These are phyloP conservation scores for Spialia ferax DNA, from an alignment of 2,888 invertebrate genomes.

Conservation along the genomic window DNA sequence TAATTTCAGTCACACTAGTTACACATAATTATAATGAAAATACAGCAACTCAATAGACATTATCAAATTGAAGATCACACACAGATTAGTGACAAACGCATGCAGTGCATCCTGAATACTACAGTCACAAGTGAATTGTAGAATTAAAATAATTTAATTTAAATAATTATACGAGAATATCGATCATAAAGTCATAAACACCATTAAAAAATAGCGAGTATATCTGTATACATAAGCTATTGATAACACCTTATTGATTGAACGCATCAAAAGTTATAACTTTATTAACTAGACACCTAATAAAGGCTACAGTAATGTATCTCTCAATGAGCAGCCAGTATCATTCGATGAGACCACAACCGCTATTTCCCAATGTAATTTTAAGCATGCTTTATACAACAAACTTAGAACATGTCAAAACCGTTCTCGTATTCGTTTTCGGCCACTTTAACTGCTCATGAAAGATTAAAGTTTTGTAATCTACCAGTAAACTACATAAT, in stretches of 20 bases:
- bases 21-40: slow-evolving; percentile 15
- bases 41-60: slow-evolving; percentile 15
- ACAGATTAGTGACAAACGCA: slow-evolving; percentile 58
- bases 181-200: slow-evolving; percentile 46
- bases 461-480: slow-evolving; percentile 25
- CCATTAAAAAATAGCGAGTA: slow-evolving; percentile 36
- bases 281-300: slow-evolving; percentile 31
- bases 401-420: background rate
- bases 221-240: slow-evolving; percentile 45
- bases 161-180: slow-evolving; percentile 29
- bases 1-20: slow-evolving; percentile 45
- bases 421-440: background rate
- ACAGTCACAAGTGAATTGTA: slow-evolving; percentile 16
- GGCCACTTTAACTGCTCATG: slow-evolving; percentile 12
- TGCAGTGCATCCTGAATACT: slow-evolving; percentile 50
- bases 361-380: background rate
- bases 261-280: slow-evolving; percentile 24
- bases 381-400: background rate
- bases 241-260: slow-evolving; percentile 42
- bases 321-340: slow-evolving; percentile 22
- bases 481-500: slow-evolving; percentile 54
- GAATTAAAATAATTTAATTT: slow-evolving; percentile 27
- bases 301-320: slow-evolving; percentile 20
- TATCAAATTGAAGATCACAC: slow-evolving; percentile 65
- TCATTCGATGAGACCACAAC: slow-evolving; percentile 5